A percentile compares a stretch with the other conserved stretches of the same genome.
Conservation (phyloP, 2,888 invertebrate species). For the Epicampocera succincta region DNA sequence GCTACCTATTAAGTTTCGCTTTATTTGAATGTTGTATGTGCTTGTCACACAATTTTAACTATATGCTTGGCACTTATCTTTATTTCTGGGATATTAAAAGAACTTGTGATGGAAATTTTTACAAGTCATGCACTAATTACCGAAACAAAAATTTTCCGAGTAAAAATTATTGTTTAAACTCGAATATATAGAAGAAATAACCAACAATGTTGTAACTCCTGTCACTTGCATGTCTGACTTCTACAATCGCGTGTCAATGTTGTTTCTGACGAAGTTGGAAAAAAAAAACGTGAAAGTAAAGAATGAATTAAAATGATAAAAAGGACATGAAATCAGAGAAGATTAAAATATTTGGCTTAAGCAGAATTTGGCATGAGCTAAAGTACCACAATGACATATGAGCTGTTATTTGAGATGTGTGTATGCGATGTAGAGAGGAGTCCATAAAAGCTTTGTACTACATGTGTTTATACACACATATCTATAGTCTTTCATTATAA, state of each 20-base stretch:
- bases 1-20: no score
- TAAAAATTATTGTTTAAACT: not conserved
- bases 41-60: no score
- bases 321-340: slow-evolving; percentile 64
- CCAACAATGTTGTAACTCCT: slow-evolving; percentile 72
- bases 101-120: not conserved
- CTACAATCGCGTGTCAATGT: slow-evolving; percentile 78
- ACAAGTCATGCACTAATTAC: slow-evolving; percentile 8
- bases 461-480: no score
- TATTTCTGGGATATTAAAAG: no score
- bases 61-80: no score
- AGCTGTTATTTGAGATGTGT: no score
- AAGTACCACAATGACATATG: no score
- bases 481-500: no score
- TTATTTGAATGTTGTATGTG: no score
- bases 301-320: not conserved
- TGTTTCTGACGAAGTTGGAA: slow-evolving; percentile 67
- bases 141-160: slow-evolving; percentile 7
- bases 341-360: slow-evolving; percentile 39
- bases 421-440: no score
- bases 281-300: slow-evolving; percentile 49
- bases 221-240: slow-evolving; percentile 73
- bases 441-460: no score
- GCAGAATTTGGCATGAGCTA: slow-evolving; percentile 2
- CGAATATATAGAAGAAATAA: slow-evolving; percentile 29